Evolutionary conservation across 2,888 invertebrate genomes (phyloP), one percentile per base, ranked within the genome.

Genomic region (Andricus curvator): DNA sequence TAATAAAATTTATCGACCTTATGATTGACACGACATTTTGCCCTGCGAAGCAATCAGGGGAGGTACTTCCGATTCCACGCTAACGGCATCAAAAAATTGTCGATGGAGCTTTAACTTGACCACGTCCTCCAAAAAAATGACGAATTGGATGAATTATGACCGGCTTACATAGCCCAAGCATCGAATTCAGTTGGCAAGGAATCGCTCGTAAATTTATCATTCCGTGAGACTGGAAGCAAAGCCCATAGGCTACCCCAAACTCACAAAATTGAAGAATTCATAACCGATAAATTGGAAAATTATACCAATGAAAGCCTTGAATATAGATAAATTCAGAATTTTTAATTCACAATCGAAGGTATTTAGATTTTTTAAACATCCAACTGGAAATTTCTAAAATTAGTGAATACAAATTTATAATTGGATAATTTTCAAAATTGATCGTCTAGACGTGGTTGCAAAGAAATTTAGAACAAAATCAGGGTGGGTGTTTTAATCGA

Each of bases 131-230:
- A 44, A 68, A 8, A 44, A 25, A 68, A 68, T 68, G 25, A 68
- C 22, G 68, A 68, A 17, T 68, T 25, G 22, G 44, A 48, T 68
- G 22, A 68, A 25, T 68, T 68, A 68, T 68, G 44, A 22, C 25
- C 15, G 25, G 41, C 25, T 68, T 68, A 68, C 68, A 67, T n/a
- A 66, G 37, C 22, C 22, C 22, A 67, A 41, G 68, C 22, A 15
- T 44, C 22, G 48, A 17, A 13, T 41, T 67, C 37, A 67, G 20
- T 68, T 44, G 44, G 22, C 41, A 68, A 48, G 8, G 41, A 48
- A 13, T 37, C 22, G 44, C 17, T 68, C 68, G 44, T 68, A 68
- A 48, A 68, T 68, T 68, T 68, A 68, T 68, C 25, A 62, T 22
- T 11, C n/a, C n/a, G n/a, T 56, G 11, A n/a, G 56, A 11, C n/a